phyloP scores from a whole-genome alignment of 2,113 vertebrate species.

The Aegithalos caudatus region DNA sequence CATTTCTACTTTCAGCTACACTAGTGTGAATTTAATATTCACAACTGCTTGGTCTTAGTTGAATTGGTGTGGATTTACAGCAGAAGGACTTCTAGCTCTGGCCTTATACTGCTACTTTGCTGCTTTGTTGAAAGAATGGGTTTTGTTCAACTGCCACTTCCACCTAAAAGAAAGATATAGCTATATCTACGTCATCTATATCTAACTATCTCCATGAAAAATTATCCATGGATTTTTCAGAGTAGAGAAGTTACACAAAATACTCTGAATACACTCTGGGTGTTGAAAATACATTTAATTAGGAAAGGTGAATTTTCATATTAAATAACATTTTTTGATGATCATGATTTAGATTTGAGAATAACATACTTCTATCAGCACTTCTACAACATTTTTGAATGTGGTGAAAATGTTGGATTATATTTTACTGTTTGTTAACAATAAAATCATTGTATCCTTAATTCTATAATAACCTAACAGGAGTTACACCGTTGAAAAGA shows the following conservation, averaged over 20 bases:
- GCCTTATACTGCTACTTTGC: background rate
- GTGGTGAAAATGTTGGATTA: background rate
- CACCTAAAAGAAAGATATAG: background rate
- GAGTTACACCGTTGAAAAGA: background rate
- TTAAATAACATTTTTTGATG: background rate
- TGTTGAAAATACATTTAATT: background rate
- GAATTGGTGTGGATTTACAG: background rate
- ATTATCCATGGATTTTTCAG: background rate
- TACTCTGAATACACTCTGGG: background rate
- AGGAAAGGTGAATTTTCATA: background rate
- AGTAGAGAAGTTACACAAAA: background rate
- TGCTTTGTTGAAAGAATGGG: background rate
- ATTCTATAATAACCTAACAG: background rate
- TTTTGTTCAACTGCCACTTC: background rate
- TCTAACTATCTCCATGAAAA: background rate
- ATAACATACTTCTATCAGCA: background rate
- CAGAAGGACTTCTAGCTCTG: background rate
- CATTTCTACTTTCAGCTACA: background rate
- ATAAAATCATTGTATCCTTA: background rate
- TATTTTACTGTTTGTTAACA: background rate
- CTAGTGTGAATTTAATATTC: constrained; percentile 1
- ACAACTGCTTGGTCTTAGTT: background rate
- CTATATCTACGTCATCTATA: background rate
- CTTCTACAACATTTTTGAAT: background rate
- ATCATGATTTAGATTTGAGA: background rate